phyloP scores from a whole-genome alignment of 2,113 vertebrate genomes.

The Nettapus auritus region DNA sequence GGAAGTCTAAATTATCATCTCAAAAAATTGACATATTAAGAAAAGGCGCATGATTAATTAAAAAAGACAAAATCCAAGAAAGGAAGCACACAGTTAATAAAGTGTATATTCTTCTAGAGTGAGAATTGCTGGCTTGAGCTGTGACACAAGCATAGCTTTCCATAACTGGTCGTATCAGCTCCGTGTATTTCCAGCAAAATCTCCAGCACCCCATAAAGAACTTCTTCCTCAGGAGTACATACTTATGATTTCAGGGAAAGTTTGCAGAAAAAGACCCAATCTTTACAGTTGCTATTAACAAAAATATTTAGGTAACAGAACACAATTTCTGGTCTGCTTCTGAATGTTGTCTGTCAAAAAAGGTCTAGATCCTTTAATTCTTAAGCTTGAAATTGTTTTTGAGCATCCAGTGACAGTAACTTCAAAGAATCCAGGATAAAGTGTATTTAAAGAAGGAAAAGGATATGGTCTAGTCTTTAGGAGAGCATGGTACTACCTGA shows the following conservation, averaged over 20 bases:
- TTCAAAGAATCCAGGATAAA: neutral
- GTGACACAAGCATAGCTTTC: neutral
- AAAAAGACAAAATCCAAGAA: neutral
- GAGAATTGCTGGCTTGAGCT: neutral
- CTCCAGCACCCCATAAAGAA: neutral
- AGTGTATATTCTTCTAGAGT: neutral
- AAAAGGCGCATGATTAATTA: neutral
- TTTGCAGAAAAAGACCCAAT: neutral
- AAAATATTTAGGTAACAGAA: neutral
- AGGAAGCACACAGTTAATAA: neutral
- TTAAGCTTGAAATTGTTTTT: neutral
- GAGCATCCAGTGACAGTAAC: neutral
- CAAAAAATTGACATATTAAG: neutral
- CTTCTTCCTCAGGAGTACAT: neutral
- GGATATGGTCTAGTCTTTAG: neutral
- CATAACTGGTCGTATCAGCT: neutral
- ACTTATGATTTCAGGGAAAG: neutral
- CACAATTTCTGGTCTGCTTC: neutral
- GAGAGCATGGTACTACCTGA: neutral
- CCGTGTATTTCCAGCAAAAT: neutral
- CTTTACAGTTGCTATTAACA: neutral
- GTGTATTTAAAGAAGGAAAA: neutral
- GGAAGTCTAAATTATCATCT: neutral
- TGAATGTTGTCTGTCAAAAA: neutral
- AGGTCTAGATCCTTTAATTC: neutral